Percentiles rank a stretch among this genome's conserved stretches.
These are phyloP conservation scores for Otus sunia DNA, from an alignment of 2,113 vertebrate genomes.

Conservation along the genomic window DNA sequence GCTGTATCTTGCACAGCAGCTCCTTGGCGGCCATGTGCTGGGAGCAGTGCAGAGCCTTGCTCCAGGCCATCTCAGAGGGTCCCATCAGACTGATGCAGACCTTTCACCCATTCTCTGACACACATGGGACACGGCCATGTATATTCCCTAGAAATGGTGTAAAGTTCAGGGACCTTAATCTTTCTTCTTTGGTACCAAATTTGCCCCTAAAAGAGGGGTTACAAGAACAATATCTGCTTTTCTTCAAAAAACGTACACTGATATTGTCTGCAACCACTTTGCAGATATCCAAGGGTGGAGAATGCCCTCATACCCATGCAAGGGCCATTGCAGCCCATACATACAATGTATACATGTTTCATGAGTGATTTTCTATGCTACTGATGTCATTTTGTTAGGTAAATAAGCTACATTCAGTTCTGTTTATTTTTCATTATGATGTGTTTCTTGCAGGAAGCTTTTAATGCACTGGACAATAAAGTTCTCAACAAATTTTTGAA, in stretches of 20 bases:
- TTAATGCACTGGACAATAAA: conserved; percentile 77
- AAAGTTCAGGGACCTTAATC: neutral
- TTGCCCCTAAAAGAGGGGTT: neutral
- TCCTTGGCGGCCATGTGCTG: fast-evolving
- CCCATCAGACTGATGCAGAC: neutral
- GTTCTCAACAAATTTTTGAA: conserved; percentile 85
- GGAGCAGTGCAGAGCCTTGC: neutral
- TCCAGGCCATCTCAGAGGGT: neutral
- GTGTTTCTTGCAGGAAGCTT: conserved; percentile 75
- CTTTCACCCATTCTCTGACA: neutral
- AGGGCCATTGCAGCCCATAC: neutral
- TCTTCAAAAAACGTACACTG: neutral
- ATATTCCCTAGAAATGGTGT: neutral
- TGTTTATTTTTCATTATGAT: neutral
- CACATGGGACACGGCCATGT: fast-evolving
- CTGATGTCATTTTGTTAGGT: neutral
- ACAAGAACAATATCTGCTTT: neutral
- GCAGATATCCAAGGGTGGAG: neutral
- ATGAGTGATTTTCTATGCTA: neutral
- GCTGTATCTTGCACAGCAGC: neutral
- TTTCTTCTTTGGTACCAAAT: neutral
- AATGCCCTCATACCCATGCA: neutral
- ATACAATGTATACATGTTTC: neutral
- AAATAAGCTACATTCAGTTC: neutral
- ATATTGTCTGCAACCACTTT: neutral